Percentiles rank a stretch among this genome's conserved stretches.
These are phyloP conservation scores for Ephialtes manifestator DNA, from an alignment of 2,888 invertebrate genomes.

Conservation along the genomic window DNA sequence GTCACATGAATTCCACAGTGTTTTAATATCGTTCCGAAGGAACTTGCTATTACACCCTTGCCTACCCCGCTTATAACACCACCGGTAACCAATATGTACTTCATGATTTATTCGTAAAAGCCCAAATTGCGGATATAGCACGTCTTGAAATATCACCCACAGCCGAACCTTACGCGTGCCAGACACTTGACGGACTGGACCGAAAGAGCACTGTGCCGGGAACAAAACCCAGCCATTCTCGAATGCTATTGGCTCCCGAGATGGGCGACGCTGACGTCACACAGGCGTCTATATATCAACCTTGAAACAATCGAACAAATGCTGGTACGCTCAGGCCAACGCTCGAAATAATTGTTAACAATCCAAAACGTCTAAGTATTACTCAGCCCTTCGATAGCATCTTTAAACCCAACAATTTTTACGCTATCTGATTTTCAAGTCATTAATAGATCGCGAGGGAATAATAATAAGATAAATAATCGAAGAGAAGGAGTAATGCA, in stretches of 20 bases:
- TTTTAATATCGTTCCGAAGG: conserved; percentile 98
- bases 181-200: conserved; percentile 73
- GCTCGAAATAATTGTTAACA: conserved; percentile 26
- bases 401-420: background rate
- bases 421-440: background rate
- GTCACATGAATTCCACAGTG: conserved; percentile 98
- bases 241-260: conserved; percentile 46
- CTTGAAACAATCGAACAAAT: conserved; percentile 37
- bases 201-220: conserved; percentile 59
- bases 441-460: no score
- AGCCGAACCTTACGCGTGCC: conserved; percentile 54
- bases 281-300: conserved; percentile 21
- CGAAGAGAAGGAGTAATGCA: background rate
- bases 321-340: conserved; percentile 17
- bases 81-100: conserved; percentile 99
- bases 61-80: conserved; percentile 99
- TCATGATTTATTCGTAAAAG: conserved; percentile 88
- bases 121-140: conserved; percentile 4
- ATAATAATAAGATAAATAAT: background rate
- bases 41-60: conserved; percentile 98
- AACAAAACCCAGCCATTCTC: conserved; percentile 56
- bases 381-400: background rate
- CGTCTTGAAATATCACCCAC: background rate
- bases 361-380: background rate
- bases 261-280: conserved; percentile 48